phyloP scores from a whole-genome alignment of 2,888 invertebrate genomes.

The Ellobium chinense region DNA sequence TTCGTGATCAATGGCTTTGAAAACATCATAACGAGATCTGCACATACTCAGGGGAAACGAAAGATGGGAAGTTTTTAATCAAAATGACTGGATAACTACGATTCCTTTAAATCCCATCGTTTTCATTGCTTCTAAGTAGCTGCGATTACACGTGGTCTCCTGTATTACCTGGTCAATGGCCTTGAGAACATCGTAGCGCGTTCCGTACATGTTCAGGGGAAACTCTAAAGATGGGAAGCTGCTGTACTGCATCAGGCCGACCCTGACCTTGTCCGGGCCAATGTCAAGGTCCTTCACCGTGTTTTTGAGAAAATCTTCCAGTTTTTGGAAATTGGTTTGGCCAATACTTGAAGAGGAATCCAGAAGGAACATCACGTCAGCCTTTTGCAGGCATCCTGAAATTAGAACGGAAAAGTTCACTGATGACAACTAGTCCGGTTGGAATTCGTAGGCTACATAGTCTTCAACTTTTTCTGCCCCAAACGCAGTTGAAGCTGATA shows the following conservation, averaged over 20 bases:
- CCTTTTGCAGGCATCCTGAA: slow-evolving; percentile 60
- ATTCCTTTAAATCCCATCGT: too few relatives aligned
- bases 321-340: slow-evolving; percentile 61
- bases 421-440: too few relatives aligned
- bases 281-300: slow-evolving; percentile 59
- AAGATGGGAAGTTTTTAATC: too few relatives aligned
- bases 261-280: slow-evolving; percentile 60
- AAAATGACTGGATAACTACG: too few relatives aligned
- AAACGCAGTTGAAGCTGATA: too few relatives aligned
- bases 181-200: slow-evolving; percentile 53
- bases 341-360: slow-evolving; percentile 69
- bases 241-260: slow-evolving; percentile 65
- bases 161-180: slow-evolving; percentile 42
- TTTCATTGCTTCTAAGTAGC: too few relatives aligned
- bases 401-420: not conserved
- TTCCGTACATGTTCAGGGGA: slow-evolving; percentile 60
- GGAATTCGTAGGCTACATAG: too few relatives aligned
- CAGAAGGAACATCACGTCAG: slow-evolving; percentile 65
- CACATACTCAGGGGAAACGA: too few relatives aligned
- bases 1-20: too few relatives aligned
- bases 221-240: slow-evolving; percentile 65
- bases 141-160: too few relatives aligned
- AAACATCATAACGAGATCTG: too few relatives aligned
- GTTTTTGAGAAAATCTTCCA: slow-evolving; percentile 64
- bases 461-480: too few relatives aligned